A percentile compares a stretch with the other conserved stretches of the same genome.
These are phyloP conservation scores for Empidonax traillii DNA, from an alignment of 2,113 vertebrate genomes.

Conservation along the genomic window DNA sequence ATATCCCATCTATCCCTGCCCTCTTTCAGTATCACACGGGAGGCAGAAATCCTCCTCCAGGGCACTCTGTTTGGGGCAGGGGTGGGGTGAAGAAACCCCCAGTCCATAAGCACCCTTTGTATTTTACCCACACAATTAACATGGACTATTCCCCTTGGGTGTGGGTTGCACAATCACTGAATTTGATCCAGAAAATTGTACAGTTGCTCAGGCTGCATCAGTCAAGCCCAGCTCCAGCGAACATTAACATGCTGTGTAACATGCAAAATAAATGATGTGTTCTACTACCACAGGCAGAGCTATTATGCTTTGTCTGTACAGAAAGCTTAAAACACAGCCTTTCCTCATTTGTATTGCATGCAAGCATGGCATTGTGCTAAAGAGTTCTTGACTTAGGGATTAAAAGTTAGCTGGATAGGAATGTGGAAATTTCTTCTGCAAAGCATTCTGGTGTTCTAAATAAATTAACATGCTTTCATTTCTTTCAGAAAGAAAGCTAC, in stretches of 20 bases:
- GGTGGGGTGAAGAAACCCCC: not conserved
- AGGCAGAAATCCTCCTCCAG: not conserved
- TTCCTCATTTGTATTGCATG: not conserved
- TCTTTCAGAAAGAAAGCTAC: not conserved
- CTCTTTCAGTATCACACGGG: not conserved
- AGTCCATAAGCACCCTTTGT: not conserved
- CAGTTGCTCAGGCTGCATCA: not conserved
- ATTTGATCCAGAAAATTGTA: not conserved
- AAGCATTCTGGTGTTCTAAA: not conserved
- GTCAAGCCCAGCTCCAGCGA: not conserved
- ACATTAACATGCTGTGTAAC: not conserved
- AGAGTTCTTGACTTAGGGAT: not conserved
- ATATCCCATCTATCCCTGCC: rapidly evolving
- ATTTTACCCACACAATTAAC: not conserved
- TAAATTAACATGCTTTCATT: not conserved
- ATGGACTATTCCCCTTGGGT: not conserved
- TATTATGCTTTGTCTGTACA: not conserved
- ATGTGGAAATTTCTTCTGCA: not conserved
- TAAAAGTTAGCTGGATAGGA: not conserved
- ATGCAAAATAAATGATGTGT: not conserved
- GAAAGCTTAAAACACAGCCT: not conserved
- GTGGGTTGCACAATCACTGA: not conserved
- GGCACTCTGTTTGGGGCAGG: not conserved
- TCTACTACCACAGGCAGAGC: not conserved
- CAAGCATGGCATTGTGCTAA: not conserved